Percentiles rank a stretch among this genome's conserved stretches.
Conservation (phyloP, 2,888 invertebrate species). For the Dorcus hopei region DNA sequence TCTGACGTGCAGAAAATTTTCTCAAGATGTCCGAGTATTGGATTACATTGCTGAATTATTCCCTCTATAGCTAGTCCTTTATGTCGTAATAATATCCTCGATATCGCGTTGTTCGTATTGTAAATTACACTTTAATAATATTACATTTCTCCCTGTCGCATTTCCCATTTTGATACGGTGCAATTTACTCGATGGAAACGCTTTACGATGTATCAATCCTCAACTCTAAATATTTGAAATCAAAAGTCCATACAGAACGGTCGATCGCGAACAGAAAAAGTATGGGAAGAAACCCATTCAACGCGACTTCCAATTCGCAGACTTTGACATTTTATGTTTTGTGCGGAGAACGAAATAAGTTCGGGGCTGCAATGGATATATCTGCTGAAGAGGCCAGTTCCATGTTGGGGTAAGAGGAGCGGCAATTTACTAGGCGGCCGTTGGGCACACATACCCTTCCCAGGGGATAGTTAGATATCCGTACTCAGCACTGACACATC, state of each 20-base stretch:
- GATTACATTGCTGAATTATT: too few species aligned
- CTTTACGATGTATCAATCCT: background rate
- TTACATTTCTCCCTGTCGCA: too few species aligned
- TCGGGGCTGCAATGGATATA: constrained; percentile 2
- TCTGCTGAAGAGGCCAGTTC: constrained; percentile 7
- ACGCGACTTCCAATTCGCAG: background rate
- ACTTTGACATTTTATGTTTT: background rate
- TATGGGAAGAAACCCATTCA: background rate
- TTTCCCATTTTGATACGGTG: too few species aligned
- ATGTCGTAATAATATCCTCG: too few species aligned
- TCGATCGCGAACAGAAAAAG: background rate
- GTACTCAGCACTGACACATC: constrained; percentile 9
- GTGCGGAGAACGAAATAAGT: background rate
- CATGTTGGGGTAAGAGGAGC: too few species aligned
- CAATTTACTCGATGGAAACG: background rate
- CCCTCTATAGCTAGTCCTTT: too few species aligned
- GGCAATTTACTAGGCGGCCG: constrained; percentile 16
- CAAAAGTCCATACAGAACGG: background rate
- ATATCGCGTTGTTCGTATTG: too few species aligned
- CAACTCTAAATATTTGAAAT: background rate
- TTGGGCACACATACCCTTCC: constrained; percentile 10
- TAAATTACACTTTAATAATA: too few species aligned
- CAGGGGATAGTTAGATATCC: constrained; percentile 15
- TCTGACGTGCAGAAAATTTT: too few species aligned
- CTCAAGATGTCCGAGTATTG: too few species aligned